Base-by-base conservation (phyloP, 1,140 invertebrate species). In the Ceratosolen fusciceps region DNA sequence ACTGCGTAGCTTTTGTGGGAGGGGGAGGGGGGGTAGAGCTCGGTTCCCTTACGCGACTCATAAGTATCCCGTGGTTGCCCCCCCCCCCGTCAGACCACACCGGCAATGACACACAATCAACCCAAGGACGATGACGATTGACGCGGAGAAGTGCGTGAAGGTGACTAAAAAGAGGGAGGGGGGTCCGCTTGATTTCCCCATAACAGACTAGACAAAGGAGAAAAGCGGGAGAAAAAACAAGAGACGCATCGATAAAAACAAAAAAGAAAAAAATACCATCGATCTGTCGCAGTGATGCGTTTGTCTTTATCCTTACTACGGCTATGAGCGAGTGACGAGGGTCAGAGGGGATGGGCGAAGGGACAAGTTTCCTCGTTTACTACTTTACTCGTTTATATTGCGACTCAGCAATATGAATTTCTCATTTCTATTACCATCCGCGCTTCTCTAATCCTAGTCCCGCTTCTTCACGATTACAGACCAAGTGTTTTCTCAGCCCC, bases 41-140 rank as follows among this genome's bases (percentile, higher is more conserved):
- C 29, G 52, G 29, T 56, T 37, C 75, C 52, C 26, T 54, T 26
- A 19, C 49, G 26, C 75, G 16, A 58, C 81, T 83, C 81, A 84
- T 84, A 83, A 84, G 82, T 82, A 80, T 82, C 79, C 81, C 76
- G 71, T 81, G 77, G 77, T 79, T 75, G 71, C 72, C 80, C 39
- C 39, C n/a, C 39, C 12, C 12, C 21, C 21, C 9, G 26, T 65
- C 62, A 71, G 52, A 39, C 65, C 71, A 58, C 43, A 54, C 62
- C 81, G 77, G 29, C 60, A 80, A 54, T 62, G 49, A 76, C n/a
- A n/a, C n/a, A n/a, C 76, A 82, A 84, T 84, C 80, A 82, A 80
- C 76, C n/a, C 70, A 43, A 72, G 77, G 31, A 77, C 70, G 74
- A 81, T 74, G 52, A 29, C 67, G 49, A 49, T 49, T 67, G 39